Base-by-base conservation (phyloP, 2,888 invertebrate species). In the Chaitophorus viminalis region DNA sequence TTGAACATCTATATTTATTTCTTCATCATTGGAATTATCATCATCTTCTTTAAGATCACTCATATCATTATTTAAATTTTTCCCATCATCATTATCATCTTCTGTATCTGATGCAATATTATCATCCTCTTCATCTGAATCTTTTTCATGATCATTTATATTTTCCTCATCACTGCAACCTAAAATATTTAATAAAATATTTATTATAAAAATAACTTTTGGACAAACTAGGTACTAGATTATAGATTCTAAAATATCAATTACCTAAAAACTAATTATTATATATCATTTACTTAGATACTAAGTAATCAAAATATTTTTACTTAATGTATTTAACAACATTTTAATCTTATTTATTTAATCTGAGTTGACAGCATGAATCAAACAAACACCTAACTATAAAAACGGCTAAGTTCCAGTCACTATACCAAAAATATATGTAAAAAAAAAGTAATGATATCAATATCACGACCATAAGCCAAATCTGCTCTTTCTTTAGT, bases 1-100 rank as follows among this genome's bases (percentile, higher is more conserved):
- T 52, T 90, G 88, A 72, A 89, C 90, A 25, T 89, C 89, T 36
- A 89, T 89, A 52, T 89, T 89, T 33, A 89, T 86, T 86, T 90
- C 90, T 89, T 90, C 90, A 79, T 83, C 78, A 83, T 88, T 88
- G 11, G 89, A 89, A 84, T 85, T 89, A 6, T 89, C 89, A 29
- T 89, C 89, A 36, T 90, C 89, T 76, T 89, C 90, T 75, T 90
- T 90, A 31, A 89, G 89, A 39, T 90, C 91, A 89, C 90, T 90
- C 17, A 90, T 90, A 86, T 90, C 90, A 54, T 90, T 90, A 75
- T 91, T 92, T 88, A 92, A 92, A 60, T 90, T 90, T 68, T 91
- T 92, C 85, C 92, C 92, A 6, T 90, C 91, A 39, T 90, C 90
- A 88, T 90, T 90, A 18, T 91, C 91, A 88, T 82, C 89, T 87